Evolutionary conservation across 1,140 invertebrate species (phyloP), one percentile per base, ranked within the genome.

Genomic region (Proales similis): DNA sequence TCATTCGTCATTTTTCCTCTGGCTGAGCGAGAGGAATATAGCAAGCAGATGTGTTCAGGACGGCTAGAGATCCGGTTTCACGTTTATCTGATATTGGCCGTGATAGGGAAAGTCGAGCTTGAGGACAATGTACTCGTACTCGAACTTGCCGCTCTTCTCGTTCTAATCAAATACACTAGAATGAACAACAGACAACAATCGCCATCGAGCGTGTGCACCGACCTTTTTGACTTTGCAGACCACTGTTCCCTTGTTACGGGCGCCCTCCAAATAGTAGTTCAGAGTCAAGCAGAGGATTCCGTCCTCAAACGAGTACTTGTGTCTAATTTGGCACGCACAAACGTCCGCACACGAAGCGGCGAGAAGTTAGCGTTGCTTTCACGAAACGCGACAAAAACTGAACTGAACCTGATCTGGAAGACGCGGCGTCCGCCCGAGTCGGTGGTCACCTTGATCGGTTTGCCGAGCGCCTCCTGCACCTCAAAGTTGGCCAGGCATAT

Each of bases 401-500:
- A n/a, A n/a, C 17, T 17, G 32, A 42, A 57, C 51, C 45, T 57
- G 7, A 57, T 57, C 22, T 57, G 51, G 32, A 57, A 57, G 9
- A 57, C 26, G 14, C 39, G 39, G 32, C 39, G 32, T 24, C 39
- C 39, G 2, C 39, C 27, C 2, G 39, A 46, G 14, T 61, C 39
- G 11, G 57, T 17, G 27, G 14, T 19, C 22, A 45, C 57, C 26
- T 45, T 45, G 17, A 61, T 61, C 26, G 57, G 57, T 24, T 29
- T 6, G 17, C 57, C 57, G n/a, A 61, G 24, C 5, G 57, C 57
- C n/a, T 61, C 57, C 36, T 61, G 57, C 24, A 61, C 27, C 14
- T 61, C 0, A 12, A 30, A 11, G 38, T 61, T 20, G 32, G 36
- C 12, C 1, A 61, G 3, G 5, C 57, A 61, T 30, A 61, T 30